These are phyloP conservation scores for Oreocharis arfaki DNA, from an alignment of 2,113 vertebrate genomes.

Conservation along the genomic window DNA sequence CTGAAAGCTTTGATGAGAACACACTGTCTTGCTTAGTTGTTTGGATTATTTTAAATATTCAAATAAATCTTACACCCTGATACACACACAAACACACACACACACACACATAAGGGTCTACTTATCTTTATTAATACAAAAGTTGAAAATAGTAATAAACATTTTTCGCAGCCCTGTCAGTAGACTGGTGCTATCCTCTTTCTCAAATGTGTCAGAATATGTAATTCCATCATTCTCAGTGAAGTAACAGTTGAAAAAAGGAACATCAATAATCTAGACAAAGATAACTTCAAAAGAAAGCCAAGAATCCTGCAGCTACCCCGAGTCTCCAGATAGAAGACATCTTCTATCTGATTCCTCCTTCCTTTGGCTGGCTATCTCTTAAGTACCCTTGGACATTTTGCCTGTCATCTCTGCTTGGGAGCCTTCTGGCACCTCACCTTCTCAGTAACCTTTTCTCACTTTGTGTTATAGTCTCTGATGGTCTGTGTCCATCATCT, in stretches of 20 bases:
- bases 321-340: neutral
- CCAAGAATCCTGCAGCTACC: neutral
- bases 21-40: neutral
- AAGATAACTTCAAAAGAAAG: neutral
- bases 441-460: neutral
- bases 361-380: neutral
- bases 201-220: neutral
- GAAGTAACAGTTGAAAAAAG: neutral
- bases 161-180: neutral
- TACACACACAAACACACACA: neutral
- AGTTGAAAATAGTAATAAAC: neutral
- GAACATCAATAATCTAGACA: neutral
- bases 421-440: neutral
- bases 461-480: neutral
- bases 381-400: neutral
- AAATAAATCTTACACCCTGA: neutral
- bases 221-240: neutral
- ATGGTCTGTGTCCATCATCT: neutral
- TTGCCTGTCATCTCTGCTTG: neutral
- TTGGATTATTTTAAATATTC: neutral
- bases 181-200: neutral
- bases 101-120: neutral
- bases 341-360: neutral
- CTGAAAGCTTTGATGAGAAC: neutral
- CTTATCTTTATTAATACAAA: neutral